Percentiles rank a stretch among this genome's conserved stretches.
Conservation (phyloP, 2,888 invertebrate genomes). For the Drosophila ezoana region DNA sequence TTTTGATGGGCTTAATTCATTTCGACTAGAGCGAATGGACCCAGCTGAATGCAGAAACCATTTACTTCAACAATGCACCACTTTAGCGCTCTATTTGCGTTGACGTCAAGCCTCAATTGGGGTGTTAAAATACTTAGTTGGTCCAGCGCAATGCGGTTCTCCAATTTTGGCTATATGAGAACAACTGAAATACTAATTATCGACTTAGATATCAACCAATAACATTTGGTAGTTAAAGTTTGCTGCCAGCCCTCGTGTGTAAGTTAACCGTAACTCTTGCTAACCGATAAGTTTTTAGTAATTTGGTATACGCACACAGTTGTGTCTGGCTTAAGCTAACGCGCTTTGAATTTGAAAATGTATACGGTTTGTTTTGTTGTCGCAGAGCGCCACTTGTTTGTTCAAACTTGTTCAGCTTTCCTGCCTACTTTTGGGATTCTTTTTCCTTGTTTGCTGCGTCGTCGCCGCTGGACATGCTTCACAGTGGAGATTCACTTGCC, state of each 20-base stretch:
- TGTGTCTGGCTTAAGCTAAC: not conserved
- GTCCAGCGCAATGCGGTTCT: not conserved
- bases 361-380: constrained; percentile 27
- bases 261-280: constrained; percentile 3
- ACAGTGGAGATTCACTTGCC: too few species aligned
- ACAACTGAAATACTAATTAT: not conserved
- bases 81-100: constrained; percentile 7
- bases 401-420: too few species aligned
- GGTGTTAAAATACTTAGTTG: not conserved
- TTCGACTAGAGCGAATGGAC: too few species aligned
- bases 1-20: constrained; percentile 59
- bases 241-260: not conserved
- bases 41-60: constrained; percentile 4
- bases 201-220: not conserved
- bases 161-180: not conserved
- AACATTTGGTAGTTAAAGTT: not conserved
- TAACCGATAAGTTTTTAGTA: too few species aligned
- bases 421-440: too few species aligned
- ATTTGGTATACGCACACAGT: constrained; percentile 36
- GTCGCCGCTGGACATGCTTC: too few species aligned
- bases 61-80: not conserved
- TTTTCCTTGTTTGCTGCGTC: too few species aligned
- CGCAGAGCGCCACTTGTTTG: too few species aligned
- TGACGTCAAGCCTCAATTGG: constrained; percentile 37
- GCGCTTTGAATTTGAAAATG: constrained; percentile 21